Evolutionary conservation across 2,797 vertebrate species (phyloP).

Genomic region (Hozukius guyotensis): DNA sequence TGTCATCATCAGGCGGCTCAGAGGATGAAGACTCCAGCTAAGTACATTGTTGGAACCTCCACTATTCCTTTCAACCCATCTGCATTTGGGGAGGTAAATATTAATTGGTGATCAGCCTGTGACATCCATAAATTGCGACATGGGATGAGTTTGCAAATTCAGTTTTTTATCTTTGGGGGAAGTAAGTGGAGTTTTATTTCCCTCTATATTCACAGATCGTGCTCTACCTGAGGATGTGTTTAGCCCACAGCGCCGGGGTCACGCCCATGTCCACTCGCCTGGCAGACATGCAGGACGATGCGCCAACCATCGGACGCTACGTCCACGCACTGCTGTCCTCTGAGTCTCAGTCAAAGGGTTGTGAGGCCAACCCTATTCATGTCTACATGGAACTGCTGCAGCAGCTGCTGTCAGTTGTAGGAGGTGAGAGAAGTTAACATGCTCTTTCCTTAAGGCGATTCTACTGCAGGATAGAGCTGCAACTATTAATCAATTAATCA

Average conservation of each 20-base stretch:
- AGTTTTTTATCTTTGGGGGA: not conserved
- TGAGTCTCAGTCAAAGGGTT: conserved; percentile 84
- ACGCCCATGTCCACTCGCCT: conserved; percentile 87
- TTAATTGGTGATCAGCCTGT: not conserved
- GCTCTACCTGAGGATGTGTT: conserved; percentile 95
- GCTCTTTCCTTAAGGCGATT: not conserved
- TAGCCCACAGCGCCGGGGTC: conserved; percentile 93
- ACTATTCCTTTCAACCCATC: conserved; percentile 96
- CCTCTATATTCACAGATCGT: conserved; percentile 85
- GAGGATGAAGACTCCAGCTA: conserved; percentile 95
- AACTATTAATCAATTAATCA: too few relatives aligned
- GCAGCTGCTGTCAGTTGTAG: conserved; percentile 92
- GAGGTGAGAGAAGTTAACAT: conserved; percentile 81
- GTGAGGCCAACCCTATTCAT: conserved; percentile 89
- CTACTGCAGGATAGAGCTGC: not conserved
- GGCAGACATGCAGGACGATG: conserved; percentile 96
- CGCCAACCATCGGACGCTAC: conserved; percentile 93
- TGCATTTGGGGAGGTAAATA: conserved; percentile 93
- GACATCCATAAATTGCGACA: not conserved
- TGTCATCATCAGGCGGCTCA: conserved; percentile 88
- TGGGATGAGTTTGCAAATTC: not conserved
- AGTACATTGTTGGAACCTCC: conserved; percentile 92
- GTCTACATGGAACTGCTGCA: conserved; percentile 94
- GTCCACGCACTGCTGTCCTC: conserved; percentile 87
- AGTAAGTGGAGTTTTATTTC: not conserved